phyloP scores from a whole-genome alignment of 2,797 vertebrate genomes.

The Rhinophrynus dorsalis region DNA sequence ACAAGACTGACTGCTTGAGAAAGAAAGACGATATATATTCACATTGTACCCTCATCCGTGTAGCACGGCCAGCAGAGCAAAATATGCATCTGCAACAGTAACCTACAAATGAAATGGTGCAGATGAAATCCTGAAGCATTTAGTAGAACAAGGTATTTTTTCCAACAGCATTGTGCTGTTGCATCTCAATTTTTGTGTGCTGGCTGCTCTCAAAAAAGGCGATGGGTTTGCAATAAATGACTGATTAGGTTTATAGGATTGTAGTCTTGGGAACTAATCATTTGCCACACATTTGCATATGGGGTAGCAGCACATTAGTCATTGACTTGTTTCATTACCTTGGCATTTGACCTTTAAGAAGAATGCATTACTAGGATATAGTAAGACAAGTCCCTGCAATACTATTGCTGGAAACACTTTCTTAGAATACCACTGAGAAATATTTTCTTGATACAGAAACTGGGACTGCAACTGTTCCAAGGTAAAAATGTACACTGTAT shows the following conservation, averaged over 20 bases:
- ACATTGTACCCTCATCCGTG: not conserved
- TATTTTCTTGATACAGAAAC: not conserved
- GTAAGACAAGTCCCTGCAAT: not conserved
- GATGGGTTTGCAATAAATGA: not conserved
- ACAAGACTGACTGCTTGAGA: constrained; percentile 10
- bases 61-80: not conserved
- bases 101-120: not conserved
- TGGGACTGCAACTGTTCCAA: not conserved
- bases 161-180: not conserved
- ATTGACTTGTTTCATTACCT: constrained; percentile 7
- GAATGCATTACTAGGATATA: constrained; percentile 23
- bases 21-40: not conserved
- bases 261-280: constrained; percentile 33
- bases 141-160: not conserved
- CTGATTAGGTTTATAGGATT: not conserved
- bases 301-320: constrained; percentile 6
- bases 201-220: not conserved
- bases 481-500: too few relatives aligned
- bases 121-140: not conserved
- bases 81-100: not conserved
- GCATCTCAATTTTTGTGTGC: not conserved
- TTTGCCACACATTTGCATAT: constrained; percentile 1
- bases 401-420: not conserved
- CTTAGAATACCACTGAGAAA: not conserved
- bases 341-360: constrained; percentile 38